Base-by-base conservation (phyloP, 1,140 invertebrate species). In the Saccostrea glomerata region DNA sequence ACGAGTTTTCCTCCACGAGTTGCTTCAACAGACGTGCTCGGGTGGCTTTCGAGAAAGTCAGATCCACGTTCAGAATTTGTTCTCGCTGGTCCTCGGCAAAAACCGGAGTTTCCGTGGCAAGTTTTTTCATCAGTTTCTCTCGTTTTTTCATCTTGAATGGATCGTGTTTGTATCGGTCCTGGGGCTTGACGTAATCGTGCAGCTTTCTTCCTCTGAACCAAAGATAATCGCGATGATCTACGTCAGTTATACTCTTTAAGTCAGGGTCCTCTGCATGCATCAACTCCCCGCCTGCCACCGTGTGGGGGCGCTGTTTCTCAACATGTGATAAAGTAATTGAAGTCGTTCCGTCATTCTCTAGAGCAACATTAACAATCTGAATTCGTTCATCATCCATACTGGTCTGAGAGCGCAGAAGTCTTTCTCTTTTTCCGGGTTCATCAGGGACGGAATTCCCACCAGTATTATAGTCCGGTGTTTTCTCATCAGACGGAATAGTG, bases 131-230 rank as follows among this genome's bases (percentile, higher is more conserved):
- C 12, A 89, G 82, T 30, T 85, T 85, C 82, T 89, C 89, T 2
- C 89, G 86, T n/a, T 86, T 89, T 82, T 89, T 87, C 40, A 60
- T 66, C 0, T 70, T 54, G 40, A 89, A 89, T 23, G 89, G 89
- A 40, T 89, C 89, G 17, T 89, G 84, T 83, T 89, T 89, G n/a
- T 89, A 89, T 23, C 89, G 63, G 25, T 85, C 36, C 23, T 89
- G 89, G 20, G 89, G 89, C 84, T 87, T 89, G 12, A 89, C 89
- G 36, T 89, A 89, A 73, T 89, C 66, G 17, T 82, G 89, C 9
- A 89, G 36, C n/a, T 54, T 63, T 82, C 84, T 85, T 13, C 89
- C 89, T 40, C 77, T 89, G 25, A 70, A 89, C 20, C 58, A n/a
- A n/a, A 83, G 87, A 25, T 83, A 82, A 30, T 89, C 58, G 2